Conservation (phyloP, 2,797 vertebrate genomes). For the Myotis vivesi region DNA sequence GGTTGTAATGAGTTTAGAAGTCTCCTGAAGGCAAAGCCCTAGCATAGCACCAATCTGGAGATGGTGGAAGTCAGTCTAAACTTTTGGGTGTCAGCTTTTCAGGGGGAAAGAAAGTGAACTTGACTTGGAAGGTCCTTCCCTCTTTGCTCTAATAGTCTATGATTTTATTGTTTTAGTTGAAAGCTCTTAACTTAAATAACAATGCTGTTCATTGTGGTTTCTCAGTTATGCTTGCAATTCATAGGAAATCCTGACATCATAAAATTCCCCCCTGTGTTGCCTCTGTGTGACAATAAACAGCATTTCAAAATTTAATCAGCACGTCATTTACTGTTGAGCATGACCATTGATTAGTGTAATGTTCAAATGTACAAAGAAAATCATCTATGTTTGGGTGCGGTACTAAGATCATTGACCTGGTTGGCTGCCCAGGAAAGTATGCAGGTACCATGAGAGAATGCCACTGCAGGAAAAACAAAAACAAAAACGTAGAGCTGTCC, state of each 20-base stretch:
- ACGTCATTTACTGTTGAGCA: neutral
- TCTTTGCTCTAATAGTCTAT: neutral
- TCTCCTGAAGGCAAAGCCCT: neutral
- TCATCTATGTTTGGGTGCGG: neutral
- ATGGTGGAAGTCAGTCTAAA: neutral
- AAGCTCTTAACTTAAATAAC: neutral
- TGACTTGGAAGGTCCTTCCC: neutral
- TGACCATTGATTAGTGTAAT: neutral
- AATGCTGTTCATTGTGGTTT: neutral
- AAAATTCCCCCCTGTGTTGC: conserved; percentile 45
- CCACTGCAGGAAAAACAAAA: neutral
- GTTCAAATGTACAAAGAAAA: neutral
- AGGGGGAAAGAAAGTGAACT: neutral
- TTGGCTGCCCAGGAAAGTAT: neutral
- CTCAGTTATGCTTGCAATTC: neutral
- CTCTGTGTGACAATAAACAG: neutral
- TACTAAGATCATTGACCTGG: neutral
- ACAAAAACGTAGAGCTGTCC: neutral
- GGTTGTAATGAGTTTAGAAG: neutral
- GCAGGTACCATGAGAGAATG: neutral
- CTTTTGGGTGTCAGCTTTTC: neutral
- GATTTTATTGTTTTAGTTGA: neutral
- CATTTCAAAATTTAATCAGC: conserved; percentile 11
- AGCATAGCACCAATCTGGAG: neutral
- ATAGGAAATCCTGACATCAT: conserved; percentile 59